Evolutionary conservation across 64 coral and sea anemone species (phyloP).

Genomic region (Porites lutea): DNA sequence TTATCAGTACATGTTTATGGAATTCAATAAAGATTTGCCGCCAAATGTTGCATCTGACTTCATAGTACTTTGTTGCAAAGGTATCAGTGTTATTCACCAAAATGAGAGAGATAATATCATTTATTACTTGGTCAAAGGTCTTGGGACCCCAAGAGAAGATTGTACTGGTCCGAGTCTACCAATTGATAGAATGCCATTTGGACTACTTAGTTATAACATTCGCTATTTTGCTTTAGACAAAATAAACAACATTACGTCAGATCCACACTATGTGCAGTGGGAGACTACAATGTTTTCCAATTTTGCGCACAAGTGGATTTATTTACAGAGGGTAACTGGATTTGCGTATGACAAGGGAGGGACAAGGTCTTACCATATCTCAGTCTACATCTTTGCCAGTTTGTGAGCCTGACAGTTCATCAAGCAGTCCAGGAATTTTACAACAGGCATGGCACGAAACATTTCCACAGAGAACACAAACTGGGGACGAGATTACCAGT

Average conservation of each 20-base stretch:
- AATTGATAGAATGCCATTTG: conserved; percentile 77
- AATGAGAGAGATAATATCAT: conserved; percentile 52
- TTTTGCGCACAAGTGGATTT: conserved; percentile 64
- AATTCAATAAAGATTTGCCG: neutral
- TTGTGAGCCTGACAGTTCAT: neutral
- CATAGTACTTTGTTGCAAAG: neutral
- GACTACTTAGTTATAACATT: conserved; percentile 63
- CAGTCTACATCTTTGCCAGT: neutral
- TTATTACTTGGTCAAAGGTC: conserved; percentile 43
- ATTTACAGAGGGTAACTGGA: conserved; percentile 44
- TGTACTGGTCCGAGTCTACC: conserved; percentile 30
- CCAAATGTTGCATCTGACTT: conserved; percentile 38
- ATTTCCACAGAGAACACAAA: neutral
- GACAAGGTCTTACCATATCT: neutral
- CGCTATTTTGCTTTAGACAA: conserved; percentile 36
- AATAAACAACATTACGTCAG: conserved; percentile 36
- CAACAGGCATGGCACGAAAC: conserved; percentile 21
- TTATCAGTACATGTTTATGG: neutral
- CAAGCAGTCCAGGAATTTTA: neutral
- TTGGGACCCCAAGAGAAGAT: conserved; percentile 9
- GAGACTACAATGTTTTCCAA: conserved; percentile 57
- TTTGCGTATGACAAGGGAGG: conserved; percentile 11
- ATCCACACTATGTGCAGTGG: conserved; percentile 48
- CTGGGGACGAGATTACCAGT: neutral
- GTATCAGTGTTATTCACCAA: conserved; percentile 29